A percentile compares a stretch with the other conserved stretches of the same genome.
These are phyloP conservation scores for Triplophysa siluroides DNA, from an alignment of 2,113 vertebrate genomes.

Conservation along the genomic window DNA sequence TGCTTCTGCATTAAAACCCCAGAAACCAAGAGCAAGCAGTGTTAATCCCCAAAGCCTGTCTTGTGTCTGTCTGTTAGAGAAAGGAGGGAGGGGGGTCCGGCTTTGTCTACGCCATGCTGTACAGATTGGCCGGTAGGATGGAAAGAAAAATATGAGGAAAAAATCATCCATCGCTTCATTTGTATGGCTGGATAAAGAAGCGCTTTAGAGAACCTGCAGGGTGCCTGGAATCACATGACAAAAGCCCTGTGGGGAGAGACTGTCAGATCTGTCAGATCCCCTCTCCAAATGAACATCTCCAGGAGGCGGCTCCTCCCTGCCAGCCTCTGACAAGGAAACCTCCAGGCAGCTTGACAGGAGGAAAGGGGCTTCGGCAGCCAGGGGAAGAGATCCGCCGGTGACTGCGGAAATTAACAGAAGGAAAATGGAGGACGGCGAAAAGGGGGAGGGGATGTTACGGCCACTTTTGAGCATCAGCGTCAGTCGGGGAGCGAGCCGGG, in stretches of 20 bases:
- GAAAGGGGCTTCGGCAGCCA: conserved; percentile 88
- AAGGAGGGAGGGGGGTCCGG: conserved; percentile 64
- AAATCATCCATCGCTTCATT: conserved; percentile 72
- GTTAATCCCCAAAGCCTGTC: conserved; percentile 77
- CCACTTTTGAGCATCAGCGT: conserved; percentile 74
- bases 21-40: conserved; percentile 75
- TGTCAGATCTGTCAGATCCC: conserved; percentile 95
- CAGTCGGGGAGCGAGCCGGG: conserved; percentile 75
- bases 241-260: conserved; percentile 89
- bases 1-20: conserved; percentile 61
- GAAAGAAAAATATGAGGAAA: conserved; percentile 45
- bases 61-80: conserved; percentile 51
- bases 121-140: conserved; percentile 67
- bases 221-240: conserved; percentile 88
- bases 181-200: conserved; percentile 72
- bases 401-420: conserved; percentile 82
- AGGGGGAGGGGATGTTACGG: conserved; percentile 61
- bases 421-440: conserved; percentile 58
- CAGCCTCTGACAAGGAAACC: conserved; percentile 92
- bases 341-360: conserved; percentile 96
- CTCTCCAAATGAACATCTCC: conserved; percentile 97
- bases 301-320: conserved; percentile 83
- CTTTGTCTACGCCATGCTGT: conserved; percentile 77
- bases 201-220: conserved; percentile 75
- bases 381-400: conserved; percentile 86